These are phyloP conservation scores for Microcebus murinus DNA, from an alignment of 2,113 vertebrate species.

Conservation along the genomic window DNA sequence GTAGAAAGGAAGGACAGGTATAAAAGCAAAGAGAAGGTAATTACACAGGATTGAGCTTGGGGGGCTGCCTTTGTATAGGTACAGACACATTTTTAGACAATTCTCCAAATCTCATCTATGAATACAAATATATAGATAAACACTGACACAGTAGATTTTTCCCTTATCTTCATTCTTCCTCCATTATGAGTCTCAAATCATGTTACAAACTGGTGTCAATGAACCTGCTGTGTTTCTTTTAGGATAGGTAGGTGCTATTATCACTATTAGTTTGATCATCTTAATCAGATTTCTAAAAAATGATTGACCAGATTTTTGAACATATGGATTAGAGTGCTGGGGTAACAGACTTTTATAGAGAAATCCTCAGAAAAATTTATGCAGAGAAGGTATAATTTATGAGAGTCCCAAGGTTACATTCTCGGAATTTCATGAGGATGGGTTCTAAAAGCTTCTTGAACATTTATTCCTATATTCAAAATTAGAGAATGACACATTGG, in stretches of 20 bases:
- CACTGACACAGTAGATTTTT: not conserved
- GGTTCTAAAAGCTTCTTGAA: not conserved
- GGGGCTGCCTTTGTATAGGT: fast-evolving
- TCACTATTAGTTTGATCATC: not conserved
- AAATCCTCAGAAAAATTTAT: not conserved
- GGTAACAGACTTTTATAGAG: not conserved
- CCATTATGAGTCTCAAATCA: not conserved
- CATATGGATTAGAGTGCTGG: not conserved
- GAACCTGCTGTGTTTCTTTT: not conserved
- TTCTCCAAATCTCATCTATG: not conserved
- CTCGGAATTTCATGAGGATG: not conserved
- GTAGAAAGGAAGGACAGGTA: not conserved
- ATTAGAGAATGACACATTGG: not conserved
- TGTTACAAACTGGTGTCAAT: not conserved
- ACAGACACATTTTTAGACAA: not conserved
- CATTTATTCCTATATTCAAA: not conserved
- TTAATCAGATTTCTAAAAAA: not conserved
- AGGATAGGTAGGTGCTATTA: not conserved
- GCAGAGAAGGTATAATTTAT: not conserved
- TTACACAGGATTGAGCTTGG: not conserved
- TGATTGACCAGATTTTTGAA: not conserved
- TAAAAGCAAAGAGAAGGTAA: not conserved
- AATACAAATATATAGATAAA: not conserved
- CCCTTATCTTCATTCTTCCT: not conserved
- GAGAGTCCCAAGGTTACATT: not conserved